Base-by-base conservation (phyloP, 1,140 invertebrate species). In the Brachionus manjavacas region DNA sequence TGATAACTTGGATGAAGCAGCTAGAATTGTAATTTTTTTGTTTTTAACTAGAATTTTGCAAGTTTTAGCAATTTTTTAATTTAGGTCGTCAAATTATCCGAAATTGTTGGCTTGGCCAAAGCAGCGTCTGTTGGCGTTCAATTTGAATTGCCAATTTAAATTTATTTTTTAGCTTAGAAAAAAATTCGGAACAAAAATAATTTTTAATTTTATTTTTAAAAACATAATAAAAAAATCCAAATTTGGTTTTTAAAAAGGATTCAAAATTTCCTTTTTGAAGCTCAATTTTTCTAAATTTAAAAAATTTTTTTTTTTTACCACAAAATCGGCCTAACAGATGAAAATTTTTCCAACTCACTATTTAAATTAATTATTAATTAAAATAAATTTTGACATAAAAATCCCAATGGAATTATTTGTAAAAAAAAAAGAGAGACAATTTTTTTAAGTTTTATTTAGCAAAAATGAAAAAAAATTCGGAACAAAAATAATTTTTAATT, bases 121-220 rank as follows among this genome's bases (percentile, higher is more conserved):
- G 43, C 66, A 43, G 83, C 83, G n/a, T 84, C 83, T 20, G 68
- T 84, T 31, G 70, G 46, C 14, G 83, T 84, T 60, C 66, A 78
- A 84, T 84, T 84, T 31, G 83, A 84, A 39, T 43, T 84, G 28
- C 83, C 83, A 64, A 81, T 81, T 64, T 81, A 81, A 81, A 12
- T 81, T 81, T 7, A 35, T 41, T 20, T 72, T 39, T 41, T 72
- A 25, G 52, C 52, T 60, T 55, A 49, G 16, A 52, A 60, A 8
- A 23, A 23, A 23, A 16, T 11, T 60, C 20, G 52, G 20, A 60
- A 20, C 20, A 60, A 20, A 20, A 60, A 60, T 60, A 60, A 20
- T 60, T 60, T 60, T 20, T 55, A 55, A 20, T 55, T 55, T 55
- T 20, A 20, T 55, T 55, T n/a, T 55, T 25, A 20, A 55, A 55